Evolutionary conservation across 2,888 invertebrate species (phyloP).

Genomic region (Ectropis crepuscularia): DNA sequence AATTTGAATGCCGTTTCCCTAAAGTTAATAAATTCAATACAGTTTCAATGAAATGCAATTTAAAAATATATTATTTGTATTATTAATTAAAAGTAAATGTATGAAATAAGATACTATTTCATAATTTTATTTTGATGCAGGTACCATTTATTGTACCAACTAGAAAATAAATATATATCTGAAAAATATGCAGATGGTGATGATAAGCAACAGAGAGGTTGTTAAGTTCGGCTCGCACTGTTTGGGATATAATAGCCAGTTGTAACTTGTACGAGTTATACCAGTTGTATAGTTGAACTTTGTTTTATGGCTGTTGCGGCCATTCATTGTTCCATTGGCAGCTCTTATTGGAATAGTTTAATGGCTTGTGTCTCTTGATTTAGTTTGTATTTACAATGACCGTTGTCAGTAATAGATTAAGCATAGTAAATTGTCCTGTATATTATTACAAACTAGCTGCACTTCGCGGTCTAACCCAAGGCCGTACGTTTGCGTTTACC

Average conservation of each 20-base stretch:
- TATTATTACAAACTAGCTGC: neutral
- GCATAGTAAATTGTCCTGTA: neutral
- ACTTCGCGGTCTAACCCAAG: no score
- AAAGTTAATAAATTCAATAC: no score
- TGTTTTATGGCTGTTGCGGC: slow-evolving; percentile 28
- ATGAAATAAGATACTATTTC: no score
- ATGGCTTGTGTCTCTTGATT: slow-evolving; percentile 16
- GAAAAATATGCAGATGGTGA: neutral
- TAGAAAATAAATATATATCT: neutral
- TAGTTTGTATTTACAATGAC: slow-evolving; percentile 4
- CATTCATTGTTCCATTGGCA: slow-evolving; percentile 27
- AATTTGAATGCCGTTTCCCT: no score
- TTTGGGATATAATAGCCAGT: slow-evolving; percentile 11
- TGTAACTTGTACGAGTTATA: slow-evolving; percentile 14
- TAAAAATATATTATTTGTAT: no score
- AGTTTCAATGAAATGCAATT: no score
- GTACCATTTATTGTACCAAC: no score
- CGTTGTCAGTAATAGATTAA: neutral
- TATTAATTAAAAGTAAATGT: no score
- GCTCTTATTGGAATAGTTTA: slow-evolving; percentile 31
- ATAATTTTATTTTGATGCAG: no score
- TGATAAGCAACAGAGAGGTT: neutral
- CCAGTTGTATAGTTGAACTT: slow-evolving; percentile 18
- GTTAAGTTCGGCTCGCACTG: neutral
- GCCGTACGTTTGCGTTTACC: no score